A percentile compares a stretch with the other conserved stretches of the same genome.
phyloP scores from a whole-genome alignment of 1,140 invertebrate genomes.

The Diorhabda elongata region DNA sequence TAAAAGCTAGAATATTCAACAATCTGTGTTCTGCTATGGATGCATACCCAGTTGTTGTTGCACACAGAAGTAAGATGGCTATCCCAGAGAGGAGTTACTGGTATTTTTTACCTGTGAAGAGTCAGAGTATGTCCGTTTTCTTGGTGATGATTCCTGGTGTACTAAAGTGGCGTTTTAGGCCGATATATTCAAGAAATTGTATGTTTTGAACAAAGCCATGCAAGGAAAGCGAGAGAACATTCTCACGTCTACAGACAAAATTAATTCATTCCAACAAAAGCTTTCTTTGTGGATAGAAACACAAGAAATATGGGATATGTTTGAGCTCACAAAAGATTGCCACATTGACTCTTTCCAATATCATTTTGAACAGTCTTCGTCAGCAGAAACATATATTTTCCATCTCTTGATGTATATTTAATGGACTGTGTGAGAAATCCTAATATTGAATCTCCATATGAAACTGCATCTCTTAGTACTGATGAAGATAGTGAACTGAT shows the following conservation, averaged over 20 bases:
- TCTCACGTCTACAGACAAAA: background rate
- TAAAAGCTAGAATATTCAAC: background rate
- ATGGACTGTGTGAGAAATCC: no score
- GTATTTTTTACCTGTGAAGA: background rate
- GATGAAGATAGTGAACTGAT: background rate
- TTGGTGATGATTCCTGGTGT: background rate
- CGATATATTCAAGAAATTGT: background rate
- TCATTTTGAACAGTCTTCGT: no score
- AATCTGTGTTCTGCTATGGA: background rate
- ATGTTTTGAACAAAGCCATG: background rate
- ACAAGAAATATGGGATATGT: background rate
- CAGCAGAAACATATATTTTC: no score
- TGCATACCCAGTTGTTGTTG: background rate
- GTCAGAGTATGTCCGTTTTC: background rate
- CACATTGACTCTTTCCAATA: no score
- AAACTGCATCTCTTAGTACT: background rate
- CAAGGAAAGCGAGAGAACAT: background rate
- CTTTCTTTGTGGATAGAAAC: background rate
- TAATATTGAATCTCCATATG: no score
- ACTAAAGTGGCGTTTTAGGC: background rate
- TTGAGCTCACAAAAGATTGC: background rate
- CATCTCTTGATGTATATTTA: no score
- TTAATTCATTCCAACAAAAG: no score
- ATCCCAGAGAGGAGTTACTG: background rate
- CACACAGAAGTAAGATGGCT: background rate